A percentile compares a stretch with the other conserved stretches of the same genome.
These are phyloP conservation scores for Troilus luridus DNA, from an alignment of 2,888 invertebrate genomes.

Conservation along the genomic window DNA sequence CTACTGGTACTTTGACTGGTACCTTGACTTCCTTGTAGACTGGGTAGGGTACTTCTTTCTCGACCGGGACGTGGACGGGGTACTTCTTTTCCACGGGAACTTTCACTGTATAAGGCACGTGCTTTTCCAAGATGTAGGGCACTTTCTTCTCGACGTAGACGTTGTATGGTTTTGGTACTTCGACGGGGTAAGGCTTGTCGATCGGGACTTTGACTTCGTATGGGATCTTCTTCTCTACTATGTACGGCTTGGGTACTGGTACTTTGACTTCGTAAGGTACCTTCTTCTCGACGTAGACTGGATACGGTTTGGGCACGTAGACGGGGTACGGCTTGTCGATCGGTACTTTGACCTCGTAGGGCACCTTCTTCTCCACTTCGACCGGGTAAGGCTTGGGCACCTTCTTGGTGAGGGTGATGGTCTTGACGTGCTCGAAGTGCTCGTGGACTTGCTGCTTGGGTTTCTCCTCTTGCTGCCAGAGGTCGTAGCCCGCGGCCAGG, in stretches of 20 bases:
- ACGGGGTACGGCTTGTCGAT: conserved; percentile 74
- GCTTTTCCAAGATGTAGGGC: conserved; percentile 71
- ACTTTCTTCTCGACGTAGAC: conserved; percentile 80
- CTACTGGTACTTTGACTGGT: conserved; percentile 76
- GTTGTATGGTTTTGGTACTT: conserved; percentile 72
- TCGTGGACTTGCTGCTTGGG: conserved; percentile 65
- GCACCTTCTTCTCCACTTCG: conserved; percentile 71
- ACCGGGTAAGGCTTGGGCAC: conserved; percentile 83
- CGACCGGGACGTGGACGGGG: conserved; percentile 61
- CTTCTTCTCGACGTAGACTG: conserved; percentile 73
- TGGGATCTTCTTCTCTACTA: conserved; percentile 72
- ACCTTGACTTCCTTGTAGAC: conserved; percentile 61
- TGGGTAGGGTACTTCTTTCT: conserved; percentile 62
- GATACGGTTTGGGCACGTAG: conserved; percentile 82
- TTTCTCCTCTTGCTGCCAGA: conserved; percentile 58
- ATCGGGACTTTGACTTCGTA: conserved; percentile 47
- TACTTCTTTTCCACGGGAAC: conserved; percentile 62
- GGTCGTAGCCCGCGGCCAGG: not conserved
- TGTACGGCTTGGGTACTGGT: conserved; percentile 79
- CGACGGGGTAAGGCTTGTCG: conserved; percentile 61
- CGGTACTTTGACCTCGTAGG: conserved; percentile 67
- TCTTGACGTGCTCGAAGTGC: conserved; percentile 76
- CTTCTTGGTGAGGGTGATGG: conserved; percentile 80
- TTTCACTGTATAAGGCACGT: conserved; percentile 69
- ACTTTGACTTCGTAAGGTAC: conserved; percentile 77